Conservation (phyloP, 2,797 vertebrate genomes). For the Platalea minor region DNA sequence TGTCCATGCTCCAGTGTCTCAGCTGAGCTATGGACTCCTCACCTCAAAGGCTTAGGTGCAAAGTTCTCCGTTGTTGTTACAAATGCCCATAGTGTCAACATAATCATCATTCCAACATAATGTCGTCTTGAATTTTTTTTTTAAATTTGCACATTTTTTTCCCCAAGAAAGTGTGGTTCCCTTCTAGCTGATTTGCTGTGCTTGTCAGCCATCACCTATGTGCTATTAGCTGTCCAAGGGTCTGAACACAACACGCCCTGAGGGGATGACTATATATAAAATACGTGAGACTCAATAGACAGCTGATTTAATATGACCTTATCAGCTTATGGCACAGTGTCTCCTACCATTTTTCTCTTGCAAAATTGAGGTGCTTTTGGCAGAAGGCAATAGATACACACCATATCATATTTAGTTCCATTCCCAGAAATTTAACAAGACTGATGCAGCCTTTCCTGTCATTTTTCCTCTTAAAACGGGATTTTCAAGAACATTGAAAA, state of each 20-base stretch:
- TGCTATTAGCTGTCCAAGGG: background rate
- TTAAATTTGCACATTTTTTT: background rate
- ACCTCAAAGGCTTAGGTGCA: background rate
- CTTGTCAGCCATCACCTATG: constrained; percentile 47
- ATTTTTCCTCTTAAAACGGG: background rate
- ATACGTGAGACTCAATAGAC: constrained; percentile 56
- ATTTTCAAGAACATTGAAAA: constrained; percentile 1
- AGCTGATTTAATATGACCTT: constrained; percentile 70
- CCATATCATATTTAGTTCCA: constrained; percentile 32
- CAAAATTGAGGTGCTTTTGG: constrained; percentile 52
- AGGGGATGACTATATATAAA: constrained; percentile 45
- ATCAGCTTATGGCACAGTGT: constrained; percentile 65
- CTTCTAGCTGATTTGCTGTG: background rate
- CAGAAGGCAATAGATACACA: constrained; percentile 61
- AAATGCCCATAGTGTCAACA: background rate
- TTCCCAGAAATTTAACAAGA: constrained; percentile 49
- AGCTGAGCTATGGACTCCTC: background rate
- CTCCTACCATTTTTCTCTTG: constrained; percentile 52
- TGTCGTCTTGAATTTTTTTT: background rate
- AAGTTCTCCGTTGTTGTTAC: background rate
- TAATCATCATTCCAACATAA: background rate
- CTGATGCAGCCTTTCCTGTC: background rate
- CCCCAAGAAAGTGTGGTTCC: background rate
- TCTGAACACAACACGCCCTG: constrained; percentile 22
- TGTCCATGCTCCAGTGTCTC: background rate